Percentiles rank a stretch among this genome's conserved stretches.
phyloP scores from a whole-genome alignment of 2,113 vertebrate species.

The Ahaetulla prasina region DNA sequence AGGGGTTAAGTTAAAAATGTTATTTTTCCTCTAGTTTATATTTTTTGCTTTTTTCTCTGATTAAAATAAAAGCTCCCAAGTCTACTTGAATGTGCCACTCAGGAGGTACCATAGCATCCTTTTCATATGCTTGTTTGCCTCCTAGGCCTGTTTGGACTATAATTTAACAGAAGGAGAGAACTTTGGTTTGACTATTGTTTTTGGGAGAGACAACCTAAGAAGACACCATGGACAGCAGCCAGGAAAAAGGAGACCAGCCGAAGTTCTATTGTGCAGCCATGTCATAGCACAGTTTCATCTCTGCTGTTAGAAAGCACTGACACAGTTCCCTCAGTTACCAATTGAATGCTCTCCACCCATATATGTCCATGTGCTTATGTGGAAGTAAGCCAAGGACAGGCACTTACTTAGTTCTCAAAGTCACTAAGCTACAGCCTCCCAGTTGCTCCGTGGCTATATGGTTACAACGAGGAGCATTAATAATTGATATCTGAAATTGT shows the following conservation, averaged over 20 bases:
- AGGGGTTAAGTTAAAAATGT: neutral
- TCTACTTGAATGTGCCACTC: neutral
- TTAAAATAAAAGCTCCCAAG: neutral
- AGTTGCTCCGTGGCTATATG: neutral
- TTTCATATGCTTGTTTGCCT: neutral
- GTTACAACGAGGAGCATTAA: neutral
- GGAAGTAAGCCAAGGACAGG: neutral
- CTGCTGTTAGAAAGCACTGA: neutral
- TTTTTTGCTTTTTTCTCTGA: neutral
- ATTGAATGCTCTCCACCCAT: neutral
- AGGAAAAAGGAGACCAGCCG: neutral
- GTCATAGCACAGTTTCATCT: neutral
- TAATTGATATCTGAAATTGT: neutral
- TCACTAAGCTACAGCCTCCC: no score
- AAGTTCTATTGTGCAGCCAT: neutral
- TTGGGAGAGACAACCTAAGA: neutral
- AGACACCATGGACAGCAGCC: neutral
- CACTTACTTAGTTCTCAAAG: neutral
- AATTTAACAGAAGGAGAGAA: neutral
- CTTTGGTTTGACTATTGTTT: constrained; percentile 11
- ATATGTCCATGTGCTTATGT: neutral
- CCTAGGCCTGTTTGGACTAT: neutral
- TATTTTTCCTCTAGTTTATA: neutral
- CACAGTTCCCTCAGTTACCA: neutral
- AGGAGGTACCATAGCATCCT: neutral